These are phyloP conservation scores for Drosophila subpulchrella DNA, from an alignment of 1,140 invertebrate species.

Conservation along the genomic window DNA sequence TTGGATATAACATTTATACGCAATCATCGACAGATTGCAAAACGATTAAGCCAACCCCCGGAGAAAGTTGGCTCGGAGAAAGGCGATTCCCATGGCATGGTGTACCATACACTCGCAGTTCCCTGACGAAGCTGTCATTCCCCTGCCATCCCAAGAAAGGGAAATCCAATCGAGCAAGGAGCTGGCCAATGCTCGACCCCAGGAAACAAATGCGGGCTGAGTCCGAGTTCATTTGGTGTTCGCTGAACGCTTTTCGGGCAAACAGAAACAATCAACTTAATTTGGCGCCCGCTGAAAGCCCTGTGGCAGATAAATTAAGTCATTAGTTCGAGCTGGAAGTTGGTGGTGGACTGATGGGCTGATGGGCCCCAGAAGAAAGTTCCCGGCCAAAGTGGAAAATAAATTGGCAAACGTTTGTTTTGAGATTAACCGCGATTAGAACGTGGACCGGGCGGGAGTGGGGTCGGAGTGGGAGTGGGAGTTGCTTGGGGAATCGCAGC, in stretches of 20 bases:
- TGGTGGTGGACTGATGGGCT: constrained; percentile 17
- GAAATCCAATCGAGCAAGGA: constrained; percentile 57
- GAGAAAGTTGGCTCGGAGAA: constrained; percentile 35
- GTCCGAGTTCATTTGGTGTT: constrained; percentile 49
- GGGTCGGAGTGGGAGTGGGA: neutral
- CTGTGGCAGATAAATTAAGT: constrained; percentile 84
- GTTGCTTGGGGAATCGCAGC: constrained; percentile 60
- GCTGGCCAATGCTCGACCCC: constrained; percentile 7
- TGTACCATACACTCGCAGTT: neutral
- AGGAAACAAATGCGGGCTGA: constrained; percentile 18
- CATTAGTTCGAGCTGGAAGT: constrained; percentile 77
- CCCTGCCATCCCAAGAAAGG: constrained; percentile 15
- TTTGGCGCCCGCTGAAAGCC: constrained; percentile 84
- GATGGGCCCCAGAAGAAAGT: constrained; percentile 43
- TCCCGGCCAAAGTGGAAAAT: constrained; percentile 80
- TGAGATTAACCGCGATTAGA: constrained; percentile 84
- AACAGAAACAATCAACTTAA: constrained; percentile 81
- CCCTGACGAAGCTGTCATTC: constrained; percentile 5
- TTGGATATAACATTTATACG: constrained; percentile 83
- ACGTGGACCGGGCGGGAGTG: constrained; percentile 14
- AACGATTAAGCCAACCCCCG: constrained; percentile 81
- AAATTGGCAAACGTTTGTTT: constrained; percentile 84
- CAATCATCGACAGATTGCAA: constrained; percentile 84
- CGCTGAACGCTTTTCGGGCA: constrained; percentile 17
- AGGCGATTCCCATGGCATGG: neutral